Conservation (phyloP, 2,113 vertebrate species). For the Hippoglossus stenolepis region DNA sequence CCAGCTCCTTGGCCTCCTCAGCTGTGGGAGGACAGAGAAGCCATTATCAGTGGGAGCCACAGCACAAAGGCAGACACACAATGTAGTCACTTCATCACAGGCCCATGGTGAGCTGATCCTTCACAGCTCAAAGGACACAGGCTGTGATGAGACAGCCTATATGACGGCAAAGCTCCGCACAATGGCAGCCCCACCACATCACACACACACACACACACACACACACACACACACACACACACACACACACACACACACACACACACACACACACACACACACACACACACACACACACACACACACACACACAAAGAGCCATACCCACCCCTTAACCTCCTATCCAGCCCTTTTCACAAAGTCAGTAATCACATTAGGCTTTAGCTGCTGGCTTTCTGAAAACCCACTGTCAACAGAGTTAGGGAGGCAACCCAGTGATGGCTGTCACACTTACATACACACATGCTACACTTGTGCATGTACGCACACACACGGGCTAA, state of each 20-base stretch:
- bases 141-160: slow-evolving; percentile 61
- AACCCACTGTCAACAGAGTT: slow-evolving; percentile 69
- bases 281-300: slow-evolving; percentile 15
- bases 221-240: slow-evolving; percentile 20
- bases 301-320: slow-evolving; percentile 34
- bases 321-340: slow-evolving; percentile 61
- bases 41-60: slow-evolving; percentile 59
- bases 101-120: slow-evolving; percentile 66
- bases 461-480: slow-evolving; percentile 9
- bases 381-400: slow-evolving; percentile 69
- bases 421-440: slow-evolving; percentile 55
- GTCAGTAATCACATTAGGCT: slow-evolving; percentile 78
- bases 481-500: slow-evolving; percentile 24
- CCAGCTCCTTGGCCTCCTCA: slow-evolving; percentile 87
- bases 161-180: slow-evolving; percentile 35
- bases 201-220: slow-evolving; percentile 12
- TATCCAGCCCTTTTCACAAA: slow-evolving; percentile 68
- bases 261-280: slow-evolving; percentile 28
- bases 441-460: slow-evolving; percentile 60
- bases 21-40: slow-evolving; percentile 79
- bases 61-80: slow-evolving; percentile 49
- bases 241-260: slow-evolving; percentile 12
- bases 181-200: slow-evolving; percentile 29
- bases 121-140: slow-evolving; percentile 71
- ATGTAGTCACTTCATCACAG: slow-evolving; percentile 64